phyloP scores from a whole-genome alignment of 2,888 invertebrate species.

The Polydrusus tereticollis region DNA sequence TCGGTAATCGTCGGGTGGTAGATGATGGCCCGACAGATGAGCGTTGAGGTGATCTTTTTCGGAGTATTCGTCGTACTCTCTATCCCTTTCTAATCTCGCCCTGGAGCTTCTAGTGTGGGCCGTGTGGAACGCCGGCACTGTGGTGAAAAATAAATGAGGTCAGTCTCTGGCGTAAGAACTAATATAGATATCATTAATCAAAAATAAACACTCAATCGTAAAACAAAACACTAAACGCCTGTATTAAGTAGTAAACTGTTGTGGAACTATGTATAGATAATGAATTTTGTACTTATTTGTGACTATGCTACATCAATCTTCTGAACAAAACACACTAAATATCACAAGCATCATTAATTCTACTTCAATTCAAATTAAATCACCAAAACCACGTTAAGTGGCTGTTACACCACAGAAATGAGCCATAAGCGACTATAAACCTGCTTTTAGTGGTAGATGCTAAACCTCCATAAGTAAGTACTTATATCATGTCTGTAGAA shows the following conservation, averaged over 20 bases:
- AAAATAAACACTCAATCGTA: neutral
- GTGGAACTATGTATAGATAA: neutral
- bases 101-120: constrained; percentile 66
- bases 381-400: neutral
- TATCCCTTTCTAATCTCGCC: constrained; percentile 68
- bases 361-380: neutral
- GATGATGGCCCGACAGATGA: constrained; percentile 59
- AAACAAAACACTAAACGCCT: constrained; percentile 4
- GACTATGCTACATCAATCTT: constrained; percentile 17
- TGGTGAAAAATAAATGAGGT: neutral
- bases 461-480: too few relatives aligned
- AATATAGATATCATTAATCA: neutral
- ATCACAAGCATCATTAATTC: constrained; percentile 18
- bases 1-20: constrained; percentile 63
- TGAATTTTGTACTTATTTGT: constrained; percentile 17
- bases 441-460: too few relatives aligned
- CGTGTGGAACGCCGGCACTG: constrained; percentile 67
- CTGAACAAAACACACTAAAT: constrained; percentile 22
- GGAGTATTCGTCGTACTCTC: constrained; percentile 71
- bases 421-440: constrained; percentile 34
- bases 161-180: neutral
- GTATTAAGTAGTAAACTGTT: neutral
- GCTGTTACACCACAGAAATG: too few relatives aligned
- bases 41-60: constrained; percentile 60
- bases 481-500: too few relatives aligned